A percentile compares a stretch with the other conserved stretches of the same genome.
Conservation (phyloP, 2,888 invertebrate genomes). For the Coelopa pilipes region DNA sequence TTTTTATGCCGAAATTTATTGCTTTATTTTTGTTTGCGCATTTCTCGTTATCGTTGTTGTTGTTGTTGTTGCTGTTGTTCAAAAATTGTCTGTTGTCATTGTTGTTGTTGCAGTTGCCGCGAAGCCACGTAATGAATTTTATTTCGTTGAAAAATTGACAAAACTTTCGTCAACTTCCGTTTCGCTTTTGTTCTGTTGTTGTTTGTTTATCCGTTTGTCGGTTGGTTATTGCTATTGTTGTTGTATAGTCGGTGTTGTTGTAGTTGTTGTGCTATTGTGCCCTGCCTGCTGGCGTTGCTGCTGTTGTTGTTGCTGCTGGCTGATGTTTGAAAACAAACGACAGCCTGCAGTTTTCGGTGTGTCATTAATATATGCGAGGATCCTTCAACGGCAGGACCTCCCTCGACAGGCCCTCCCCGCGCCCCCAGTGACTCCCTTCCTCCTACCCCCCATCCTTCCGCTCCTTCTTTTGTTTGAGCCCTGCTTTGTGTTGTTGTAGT, state of each 20-base stretch:
- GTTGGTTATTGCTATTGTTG: background rate
- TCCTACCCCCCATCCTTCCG: too few relatives aligned
- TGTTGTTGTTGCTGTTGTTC: background rate
- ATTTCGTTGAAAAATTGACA: conserved; percentile 38
- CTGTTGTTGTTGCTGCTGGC: conserved; percentile 4
- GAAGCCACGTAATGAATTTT: conserved; percentile 17
- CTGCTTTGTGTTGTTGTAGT: too few relatives aligned
- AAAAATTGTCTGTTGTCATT: background rate
- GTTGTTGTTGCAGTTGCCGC: background rate
- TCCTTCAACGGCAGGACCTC: conserved; percentile 3
- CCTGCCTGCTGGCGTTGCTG: background rate
- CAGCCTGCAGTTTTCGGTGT: conserved; percentile 21
- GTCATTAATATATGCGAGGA: conserved; percentile 22
- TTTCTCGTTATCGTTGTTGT: background rate
- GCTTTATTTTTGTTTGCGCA: conserved; percentile 4
- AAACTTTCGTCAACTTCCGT: conserved; percentile 34
- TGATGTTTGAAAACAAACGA: conserved; percentile 17
- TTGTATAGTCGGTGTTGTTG: background rate
- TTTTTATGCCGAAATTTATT: conserved; percentile 11
- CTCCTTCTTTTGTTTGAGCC: too few relatives aligned
- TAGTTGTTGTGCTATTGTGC: conserved; percentile 5
- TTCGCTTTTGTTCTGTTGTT: background rate
- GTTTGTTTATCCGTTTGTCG: conserved; percentile 3
- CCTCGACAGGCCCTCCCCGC: too few relatives aligned
- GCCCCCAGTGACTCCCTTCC: too few relatives aligned